Evolutionary conservation across 1,140 invertebrate species (phyloP).

Genomic region (Drosophila varians): DNA sequence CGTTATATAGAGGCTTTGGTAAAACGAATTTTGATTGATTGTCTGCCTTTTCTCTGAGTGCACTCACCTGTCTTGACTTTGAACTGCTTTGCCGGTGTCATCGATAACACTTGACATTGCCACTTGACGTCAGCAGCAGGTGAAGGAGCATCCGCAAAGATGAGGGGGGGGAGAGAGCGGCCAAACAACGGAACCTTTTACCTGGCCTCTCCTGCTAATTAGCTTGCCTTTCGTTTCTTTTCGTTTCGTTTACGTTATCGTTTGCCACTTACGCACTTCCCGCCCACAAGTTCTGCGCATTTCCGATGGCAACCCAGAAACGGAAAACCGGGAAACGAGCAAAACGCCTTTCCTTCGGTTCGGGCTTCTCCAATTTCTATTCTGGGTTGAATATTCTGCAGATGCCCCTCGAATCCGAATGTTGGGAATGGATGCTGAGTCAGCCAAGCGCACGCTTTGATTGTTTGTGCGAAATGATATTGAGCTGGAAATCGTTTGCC

Average conservation of each 20-base stretch:
- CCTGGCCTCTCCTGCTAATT: slow-evolving; percentile 55
- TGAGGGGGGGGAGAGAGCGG: neutral
- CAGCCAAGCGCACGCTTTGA: slow-evolving; percentile 39
- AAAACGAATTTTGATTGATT: no score
- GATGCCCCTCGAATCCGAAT: slow-evolving; percentile 6
- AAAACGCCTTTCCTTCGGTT: slow-evolving; percentile 13
- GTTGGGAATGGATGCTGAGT: slow-evolving; percentile 25
- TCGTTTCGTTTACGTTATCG: slow-evolving; percentile 17
- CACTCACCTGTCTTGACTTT: slow-evolving; percentile 28
- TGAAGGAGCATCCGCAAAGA: slow-evolving; percentile 1
- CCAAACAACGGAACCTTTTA: slow-evolving; percentile 25
- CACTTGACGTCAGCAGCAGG: slow-evolving; percentile 53
- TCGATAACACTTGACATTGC: slow-evolving; percentile 38
- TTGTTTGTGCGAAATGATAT: slow-evolving; percentile 59
- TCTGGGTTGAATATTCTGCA: neutral
- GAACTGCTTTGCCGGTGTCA: slow-evolving; percentile 17
- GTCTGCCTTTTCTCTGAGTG: slow-evolving; percentile 7
- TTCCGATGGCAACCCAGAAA: slow-evolving; percentile 15
- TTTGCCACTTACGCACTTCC: slow-evolving; percentile 50
- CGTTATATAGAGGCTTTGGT: neutral
- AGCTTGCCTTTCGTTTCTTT: slow-evolving; percentile 32
- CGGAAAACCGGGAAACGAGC: neutral
- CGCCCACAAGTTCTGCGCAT: slow-evolving; percentile 51
- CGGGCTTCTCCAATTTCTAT: slow-evolving; percentile 9
- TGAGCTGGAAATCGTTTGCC: slow-evolving; percentile 30